Evolutionary conservation across 2,888 invertebrate genomes (phyloP).

Genomic region (Spialia ferax): DNA sequence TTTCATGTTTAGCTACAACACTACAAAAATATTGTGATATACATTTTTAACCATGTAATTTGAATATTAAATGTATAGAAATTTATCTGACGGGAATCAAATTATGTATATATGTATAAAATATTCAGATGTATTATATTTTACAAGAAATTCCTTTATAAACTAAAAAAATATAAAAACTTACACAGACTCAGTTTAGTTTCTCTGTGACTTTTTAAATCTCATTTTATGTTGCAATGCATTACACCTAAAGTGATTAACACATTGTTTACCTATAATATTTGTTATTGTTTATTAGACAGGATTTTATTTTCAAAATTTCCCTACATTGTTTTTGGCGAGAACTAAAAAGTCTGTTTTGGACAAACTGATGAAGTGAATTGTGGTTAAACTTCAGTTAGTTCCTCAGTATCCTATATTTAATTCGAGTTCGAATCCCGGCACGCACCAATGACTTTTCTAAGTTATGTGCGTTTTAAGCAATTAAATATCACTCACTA

Average conservation of each 20-base stretch:
- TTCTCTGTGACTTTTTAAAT: conserved; percentile 8
- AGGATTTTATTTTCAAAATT: too few species aligned
- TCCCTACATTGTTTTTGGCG: too few species aligned
- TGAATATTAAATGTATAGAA: conserved; percentile 26
- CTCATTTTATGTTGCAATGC: neutral
- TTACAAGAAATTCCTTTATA: neutral
- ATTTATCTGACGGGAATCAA: conserved; percentile 27
- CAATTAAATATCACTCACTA: too few species aligned
- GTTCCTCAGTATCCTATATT: too few species aligned
- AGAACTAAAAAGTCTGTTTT: too few species aligned
- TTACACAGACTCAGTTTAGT: neutral
- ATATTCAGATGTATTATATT: conserved; percentile 7
- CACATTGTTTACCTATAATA: too few species aligned
- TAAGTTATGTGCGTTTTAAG: too few species aligned
- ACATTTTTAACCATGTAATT: conserved; percentile 25
- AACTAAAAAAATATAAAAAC: neutral
- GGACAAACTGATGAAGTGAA: too few species aligned
- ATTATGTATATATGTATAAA: conserved; percentile 22
- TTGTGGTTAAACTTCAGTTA: too few species aligned
- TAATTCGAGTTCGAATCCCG: too few species aligned
- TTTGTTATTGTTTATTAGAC: too few species aligned
- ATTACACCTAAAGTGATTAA: neutral
- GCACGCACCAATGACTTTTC: too few species aligned
- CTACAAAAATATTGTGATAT: conserved; percentile 37
- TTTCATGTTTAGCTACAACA: conserved; percentile 34